Evolutionary conservation across 2,113 vertebrate species (phyloP), one percentile per base, ranked within the genome.

Genomic region (Synchiropus splendidus): DNA sequence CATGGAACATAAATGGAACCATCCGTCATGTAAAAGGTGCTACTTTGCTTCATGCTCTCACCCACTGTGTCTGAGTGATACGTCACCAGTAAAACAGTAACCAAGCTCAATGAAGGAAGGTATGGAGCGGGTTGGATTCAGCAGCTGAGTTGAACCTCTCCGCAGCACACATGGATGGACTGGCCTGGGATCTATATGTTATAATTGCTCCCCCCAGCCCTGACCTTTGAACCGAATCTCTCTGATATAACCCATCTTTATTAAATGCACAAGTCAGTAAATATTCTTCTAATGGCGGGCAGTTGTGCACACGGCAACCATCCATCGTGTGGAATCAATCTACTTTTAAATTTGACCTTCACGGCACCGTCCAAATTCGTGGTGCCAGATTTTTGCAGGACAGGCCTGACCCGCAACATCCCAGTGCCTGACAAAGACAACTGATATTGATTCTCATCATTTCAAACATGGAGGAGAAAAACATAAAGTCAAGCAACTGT

Each of bases 231-330:
- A 72, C 79, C 67, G 67, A 77, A 85, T 85, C 75, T 58, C 70
- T 55, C 82, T 79, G 76, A 86, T 85, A 81, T 74, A 82, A 75
- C 81, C 64, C 67, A 58, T 80, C 79, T 80, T 80, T 78, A 85
- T 84, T 85, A 85, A 79, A 82, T 76, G 65, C 58, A 79, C 80
- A 81, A 83, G 79, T 83, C 80, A 78, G 83, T 81, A 85, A 85
- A 86, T 86, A 84, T 86, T 80, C 78, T 77, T 75, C 76, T 85
- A 82, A 85, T 84, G 85, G 80, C 84, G 74, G 66, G 65, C 41
- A 51, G 48, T 75, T 71, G 67, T 81, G 64, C 75, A 35, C 59
- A 77, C 65, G 77, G 52, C 57, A 61, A 18, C n/a, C n/a, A n/a
- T n/a, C n/a, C n/a, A n/a, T n/a, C n/a, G n/a, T n/a, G n/a, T 70